phyloP scores from a whole-genome alignment of 2,797 vertebrate species.

The Paguma larvata region DNA sequence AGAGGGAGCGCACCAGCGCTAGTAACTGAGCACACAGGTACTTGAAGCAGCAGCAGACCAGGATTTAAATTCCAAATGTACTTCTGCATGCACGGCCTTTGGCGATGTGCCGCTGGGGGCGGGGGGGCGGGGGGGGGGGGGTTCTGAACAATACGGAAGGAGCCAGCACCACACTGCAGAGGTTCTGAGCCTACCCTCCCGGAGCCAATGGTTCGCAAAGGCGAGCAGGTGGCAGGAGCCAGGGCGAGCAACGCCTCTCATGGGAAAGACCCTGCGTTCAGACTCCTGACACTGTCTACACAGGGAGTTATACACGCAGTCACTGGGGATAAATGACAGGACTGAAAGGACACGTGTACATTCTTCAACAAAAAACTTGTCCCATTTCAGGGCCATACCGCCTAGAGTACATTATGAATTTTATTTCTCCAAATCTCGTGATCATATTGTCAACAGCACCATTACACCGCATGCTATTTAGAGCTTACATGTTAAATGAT shows the following conservation, averaged over 20 bases:
- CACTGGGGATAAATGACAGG: neutral
- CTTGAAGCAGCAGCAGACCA: accelerated
- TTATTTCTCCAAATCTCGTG: neutral
- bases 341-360: accelerated
- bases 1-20: neutral
- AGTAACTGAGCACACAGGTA: neutral
- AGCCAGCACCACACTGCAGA: neutral
- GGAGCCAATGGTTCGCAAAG: neutral
- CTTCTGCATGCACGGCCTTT: accelerated
- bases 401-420: neutral
- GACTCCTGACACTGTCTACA: neutral
- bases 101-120: accelerated
- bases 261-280: neutral
- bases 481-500: neutral
- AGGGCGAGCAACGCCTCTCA: neutral
- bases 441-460: neutral
- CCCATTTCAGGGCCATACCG: neutral
- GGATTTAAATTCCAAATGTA: too few relatives aligned
- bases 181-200: neutral
- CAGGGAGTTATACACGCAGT: neutral
- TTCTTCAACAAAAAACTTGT: neutral
- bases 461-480: accelerated
- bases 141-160: neutral
- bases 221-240: accelerated
- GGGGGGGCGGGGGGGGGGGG: accelerated